These are phyloP conservation scores for Diloba caeruleocephala DNA, from an alignment of 2,888 invertebrate genomes.

Conservation along the genomic window DNA sequence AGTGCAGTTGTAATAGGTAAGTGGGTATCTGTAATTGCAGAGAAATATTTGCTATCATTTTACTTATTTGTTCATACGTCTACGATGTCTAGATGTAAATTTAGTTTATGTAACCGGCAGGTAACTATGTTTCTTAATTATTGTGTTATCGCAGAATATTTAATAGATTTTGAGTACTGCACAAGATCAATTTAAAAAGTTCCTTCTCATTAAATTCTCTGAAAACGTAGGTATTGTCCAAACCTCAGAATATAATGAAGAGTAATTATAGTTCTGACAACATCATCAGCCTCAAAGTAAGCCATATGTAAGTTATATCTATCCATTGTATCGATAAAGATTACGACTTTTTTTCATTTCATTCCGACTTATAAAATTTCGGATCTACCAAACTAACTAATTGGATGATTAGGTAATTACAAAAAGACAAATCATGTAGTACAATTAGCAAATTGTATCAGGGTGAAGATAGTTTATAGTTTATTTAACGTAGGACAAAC, in stretches of 20 bases:
- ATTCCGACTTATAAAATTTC: not conserved
- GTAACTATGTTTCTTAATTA: not conserved
- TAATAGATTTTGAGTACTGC: not conserved
- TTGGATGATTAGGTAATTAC: not conserved
- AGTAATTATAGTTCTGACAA: too few relatives aligned
- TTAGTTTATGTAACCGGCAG: conserved; percentile 1
- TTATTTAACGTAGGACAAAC: conserved; percentile 52
- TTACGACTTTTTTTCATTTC: too few relatives aligned
- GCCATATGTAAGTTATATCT: too few relatives aligned
- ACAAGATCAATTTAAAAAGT: not conserved
- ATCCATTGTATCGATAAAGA: too few relatives aligned
- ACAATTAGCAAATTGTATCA: conserved; percentile 5
- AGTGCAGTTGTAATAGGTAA: conserved; percentile 74
- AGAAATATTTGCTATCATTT: conserved; percentile 8
- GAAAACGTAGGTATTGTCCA: too few relatives aligned
- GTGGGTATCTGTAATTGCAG: conserved; percentile 47
- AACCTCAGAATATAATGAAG: too few relatives aligned
- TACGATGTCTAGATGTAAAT: conserved; percentile 1
- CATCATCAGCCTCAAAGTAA: too few relatives aligned
- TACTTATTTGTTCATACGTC: conserved; percentile 1
- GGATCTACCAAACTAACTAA: not conserved
- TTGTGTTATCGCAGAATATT: not conserved
- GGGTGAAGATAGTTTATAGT: conserved; percentile 34
- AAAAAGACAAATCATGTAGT: conserved; percentile 1
- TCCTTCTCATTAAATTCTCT: not conserved